Evolutionary conservation across 2,113 vertebrate genomes (phyloP).

Genomic region (Lepisosteus osseus): DNA sequence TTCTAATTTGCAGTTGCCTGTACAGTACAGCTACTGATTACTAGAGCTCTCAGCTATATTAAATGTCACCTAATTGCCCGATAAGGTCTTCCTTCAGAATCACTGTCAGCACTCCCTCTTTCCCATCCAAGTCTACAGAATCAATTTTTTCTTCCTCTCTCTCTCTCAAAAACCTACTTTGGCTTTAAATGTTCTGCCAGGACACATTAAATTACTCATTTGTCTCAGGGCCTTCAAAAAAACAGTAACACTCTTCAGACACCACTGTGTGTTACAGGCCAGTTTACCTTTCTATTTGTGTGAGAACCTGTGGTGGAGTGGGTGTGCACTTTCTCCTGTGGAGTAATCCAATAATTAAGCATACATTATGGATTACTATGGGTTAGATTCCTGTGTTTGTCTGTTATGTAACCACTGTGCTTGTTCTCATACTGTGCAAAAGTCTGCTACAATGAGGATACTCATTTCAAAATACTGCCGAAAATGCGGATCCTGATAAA

Average conservation of each 20-base stretch:
- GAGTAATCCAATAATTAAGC: no score
- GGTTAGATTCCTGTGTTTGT: no score
- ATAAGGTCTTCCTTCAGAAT: slow-evolving; percentile 20
- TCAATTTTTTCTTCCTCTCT: slow-evolving; percentile 26
- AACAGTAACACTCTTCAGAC: neutral
- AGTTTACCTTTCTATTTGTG: neutral
- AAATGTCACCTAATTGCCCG: slow-evolving; percentile 26
- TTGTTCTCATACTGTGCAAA: no score
- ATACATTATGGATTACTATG: no score
- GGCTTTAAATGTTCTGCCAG: slow-evolving; percentile 11
- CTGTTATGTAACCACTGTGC: no score
- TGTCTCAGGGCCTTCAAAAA: neutral
- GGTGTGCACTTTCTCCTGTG: no score
- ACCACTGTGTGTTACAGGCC: neutral
- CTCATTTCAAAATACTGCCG: no score
- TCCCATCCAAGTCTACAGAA: slow-evolving; percentile 20
- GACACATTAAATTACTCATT: slow-evolving; percentile 13
- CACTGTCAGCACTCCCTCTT: slow-evolving; percentile 10
- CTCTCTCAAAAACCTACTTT: neutral
- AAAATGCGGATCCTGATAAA: no score
- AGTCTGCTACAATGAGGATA: no score
- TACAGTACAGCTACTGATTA: slow-evolving; percentile 8
- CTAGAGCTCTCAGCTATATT: slow-evolving; percentile 27
- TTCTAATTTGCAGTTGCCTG: slow-evolving; percentile 4
- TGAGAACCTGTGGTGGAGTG: no score